Base-by-base conservation (phyloP, 1,140 invertebrate species). In the Arion vulgaris region DNA sequence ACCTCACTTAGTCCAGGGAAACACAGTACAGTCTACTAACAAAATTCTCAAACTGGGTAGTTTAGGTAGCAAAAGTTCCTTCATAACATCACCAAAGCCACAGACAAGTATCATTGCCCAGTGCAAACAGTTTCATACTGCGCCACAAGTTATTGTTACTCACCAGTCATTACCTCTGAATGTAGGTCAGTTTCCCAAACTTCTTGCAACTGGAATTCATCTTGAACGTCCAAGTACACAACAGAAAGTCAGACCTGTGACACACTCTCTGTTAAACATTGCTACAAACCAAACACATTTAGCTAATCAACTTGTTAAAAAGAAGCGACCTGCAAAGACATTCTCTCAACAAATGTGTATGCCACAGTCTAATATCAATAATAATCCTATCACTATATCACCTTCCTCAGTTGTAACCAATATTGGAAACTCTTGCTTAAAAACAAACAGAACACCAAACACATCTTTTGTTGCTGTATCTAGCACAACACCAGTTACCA, bases 191-290 rank as follows among this genome's bases (percentile, higher is more conserved):
- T n/a, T 72, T 11, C 36, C 71, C 28, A 72, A 38, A 72, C 36
- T 39, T 45, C 13, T 41, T 39, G 9, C 71, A 11, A 41, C 71
- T 11, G 38, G 38, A 41, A 38, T 41, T 28, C 36, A 1, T 26
- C 36, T 26, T 28, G 5, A 57, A 23, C 53, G 28, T 7, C n/a
- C 2, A 32, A 66, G 28, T 32, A 7, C 62, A 32, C 62, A 66
- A 32, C 62, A 66, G 62, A 32, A 0, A 28, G 4, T 66, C 5
- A 7, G 5, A 66, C 26, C 51, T 57, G 15, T 57, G 19, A n/a
- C n/a, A n/a, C n/a, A n/a, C n/a, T 62, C 57, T 62, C 5, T 62
- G 57, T 32, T 66, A 66, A 66, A 66, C 28, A 32, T 66, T 66
- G 7, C 62, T 7, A 13, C 19, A 66, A 32, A 66, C 4, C n/a